Evolutionary conservation across 2,888 invertebrate genomes (phyloP), one percentile per base, ranked within the genome.

Genomic region (Stenichneumon culpator): DNA sequence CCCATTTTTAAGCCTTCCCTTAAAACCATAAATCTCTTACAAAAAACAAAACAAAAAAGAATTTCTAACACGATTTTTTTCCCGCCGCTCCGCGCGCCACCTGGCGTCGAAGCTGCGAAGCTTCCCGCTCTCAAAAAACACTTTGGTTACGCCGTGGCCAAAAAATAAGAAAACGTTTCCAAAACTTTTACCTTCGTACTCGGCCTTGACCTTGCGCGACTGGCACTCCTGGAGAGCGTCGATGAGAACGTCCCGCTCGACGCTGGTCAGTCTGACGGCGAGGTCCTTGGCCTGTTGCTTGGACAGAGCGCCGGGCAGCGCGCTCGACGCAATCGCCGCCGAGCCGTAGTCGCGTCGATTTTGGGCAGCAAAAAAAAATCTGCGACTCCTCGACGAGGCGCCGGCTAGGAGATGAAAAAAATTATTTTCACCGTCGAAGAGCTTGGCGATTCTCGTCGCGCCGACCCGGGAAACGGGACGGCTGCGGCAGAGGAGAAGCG

Each of bases 221-320:
- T 97, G 96, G 91, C 96, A 97, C 92, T 97, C 97, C 88, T 96
- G 96, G 63, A 98, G 93, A 1, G 97, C 97, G 67, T 94, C 94
- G 82, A 96, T 95, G 68, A 98, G 94, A 87, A 96, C 94, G 88
- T 95, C 95, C 73, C 97, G 95, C 92, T 98, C 97, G 73, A 97
- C 96, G 74, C 96, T 95, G 54, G 96, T 97, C 52, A 98, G 94
- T 89, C 96, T 96, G 50, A 97, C 94, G 7, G 97, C 95, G 69
- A 98, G 94, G 91, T 97, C 97, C 89, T 96, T 96, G 0, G 97
- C 97, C 89, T 97, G 96, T 67, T 96, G 95, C 91, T 97, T 97
- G 50, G 96, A 95, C 63, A 96, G 90, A 0, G 95, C 87, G 25
- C 91, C 91, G 47, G 90, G 83, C 32, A 88, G 70, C n/a, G 89